Evolutionary conservation across 2,113 vertebrate genomes (phyloP).

Genomic region (Phocoena sinus): DNA sequence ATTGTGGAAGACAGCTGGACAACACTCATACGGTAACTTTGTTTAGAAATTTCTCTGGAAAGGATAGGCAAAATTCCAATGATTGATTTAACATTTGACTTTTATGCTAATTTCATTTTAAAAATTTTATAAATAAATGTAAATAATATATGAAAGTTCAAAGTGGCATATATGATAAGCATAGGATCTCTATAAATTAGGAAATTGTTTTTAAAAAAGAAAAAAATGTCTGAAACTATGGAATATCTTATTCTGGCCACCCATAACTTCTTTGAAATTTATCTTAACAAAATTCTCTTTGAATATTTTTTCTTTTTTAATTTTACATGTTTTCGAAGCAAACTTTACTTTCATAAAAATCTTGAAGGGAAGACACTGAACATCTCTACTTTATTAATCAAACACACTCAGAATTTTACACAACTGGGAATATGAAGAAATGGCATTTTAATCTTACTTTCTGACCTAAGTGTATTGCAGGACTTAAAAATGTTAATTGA

Average conservation of each 20-base stretch:
- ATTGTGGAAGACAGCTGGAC: not conserved
- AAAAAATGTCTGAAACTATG: not conserved
- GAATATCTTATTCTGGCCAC: not conserved
- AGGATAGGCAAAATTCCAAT: not conserved
- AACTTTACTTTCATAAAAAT: not conserved
- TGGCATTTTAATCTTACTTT: not conserved
- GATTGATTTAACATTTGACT: not conserved
- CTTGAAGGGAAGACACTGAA: not conserved
- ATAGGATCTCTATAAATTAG: not conserved
- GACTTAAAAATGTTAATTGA: not conserved
- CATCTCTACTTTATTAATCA: not conserved
- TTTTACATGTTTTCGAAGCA: not conserved
- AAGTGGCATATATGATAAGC: not conserved
- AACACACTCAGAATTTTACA: not conserved
- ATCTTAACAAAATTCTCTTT: not conserved
- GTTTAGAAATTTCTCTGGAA: not conserved
- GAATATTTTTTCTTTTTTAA: not conserved
- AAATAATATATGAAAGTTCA: not conserved
- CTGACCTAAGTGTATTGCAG: not conserved
- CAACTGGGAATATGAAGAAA: not conserved
- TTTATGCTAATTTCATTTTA: not conserved
- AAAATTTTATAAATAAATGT: not conserved
- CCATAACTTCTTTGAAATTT: not conserved
- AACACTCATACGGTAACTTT: not conserved
- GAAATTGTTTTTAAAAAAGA: not conserved